Evolutionary conservation across 2,113 vertebrate species (phyloP), one percentile per base, ranked within the genome.

Genomic region (Anguilla rostrata): DNA sequence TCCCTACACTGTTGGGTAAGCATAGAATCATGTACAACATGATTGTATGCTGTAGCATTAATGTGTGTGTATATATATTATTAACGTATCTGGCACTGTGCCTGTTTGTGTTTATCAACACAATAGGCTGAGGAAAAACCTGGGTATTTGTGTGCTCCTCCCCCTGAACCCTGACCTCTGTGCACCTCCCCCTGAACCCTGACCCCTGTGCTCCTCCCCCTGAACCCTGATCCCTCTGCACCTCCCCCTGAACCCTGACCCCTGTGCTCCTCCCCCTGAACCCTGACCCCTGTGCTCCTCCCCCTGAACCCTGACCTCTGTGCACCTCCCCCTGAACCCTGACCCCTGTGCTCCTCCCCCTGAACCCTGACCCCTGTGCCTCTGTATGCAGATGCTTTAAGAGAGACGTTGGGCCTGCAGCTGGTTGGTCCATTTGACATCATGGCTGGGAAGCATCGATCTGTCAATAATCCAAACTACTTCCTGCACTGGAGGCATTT

Each of bases 371-470:
- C 60, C 60, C 60, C 60, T 66, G 15, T 16, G 3, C 34, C 39
- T 3, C 20, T 90, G 87, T 91, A 39, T 91, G 83, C 90, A 99
- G 98, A 95, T 92, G 96, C 97, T 0, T 94, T 99, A 82, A 90
- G 91, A 87, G 92, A 96, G 86, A 93, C 92, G 26, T 92, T 97
- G 88, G 98, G 97, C 84, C 96, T 99, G 91, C 94, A 71, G 5
- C 94, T 99, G 84, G 98, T 99, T 89, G 98, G 98, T 80, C 98
- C 98, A 0, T 99, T 97, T 92, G 98, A 99, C 90, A 93, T 99
- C 89, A 94, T 99, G 87, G 95, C 96, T 40, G 97, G 97, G 90
- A 98, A 95, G 92, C 96, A 99, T 87, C 97, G 94, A 94, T 91
- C 86, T 78, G 90, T 92, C 29, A 95, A 92, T 83, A 94, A 95